Evolutionary conservation across 2,888 invertebrate genomes (phyloP).

Genomic region (Mechanitis messenoides): DNA sequence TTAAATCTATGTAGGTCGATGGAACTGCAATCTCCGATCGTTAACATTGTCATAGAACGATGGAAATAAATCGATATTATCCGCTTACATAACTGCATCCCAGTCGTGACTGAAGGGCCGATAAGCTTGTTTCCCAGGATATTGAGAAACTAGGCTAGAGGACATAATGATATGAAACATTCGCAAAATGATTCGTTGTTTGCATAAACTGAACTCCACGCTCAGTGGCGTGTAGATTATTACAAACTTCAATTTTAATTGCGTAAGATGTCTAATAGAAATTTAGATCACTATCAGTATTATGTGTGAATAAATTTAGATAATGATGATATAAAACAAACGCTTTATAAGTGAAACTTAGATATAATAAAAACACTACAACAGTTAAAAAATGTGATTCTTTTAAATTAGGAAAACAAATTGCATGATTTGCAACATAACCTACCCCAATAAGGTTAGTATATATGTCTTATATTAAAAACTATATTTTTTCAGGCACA

Average conservation of each 20-base stretch:
- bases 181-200: conserved; percentile 56
- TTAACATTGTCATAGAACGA: conserved; percentile 46
- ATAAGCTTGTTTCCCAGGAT: conserved; percentile 53
- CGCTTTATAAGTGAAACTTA: not conserved
- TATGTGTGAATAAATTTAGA: conserved; percentile 13
- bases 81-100: conserved; percentile 59
- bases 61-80: conserved; percentile 53
- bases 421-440: too few relatives aligned
- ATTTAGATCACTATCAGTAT: conserved; percentile 25
- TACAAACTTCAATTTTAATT: conserved; percentile 32
- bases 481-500: conserved; percentile 49
- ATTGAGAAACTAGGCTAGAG: conserved; percentile 51
- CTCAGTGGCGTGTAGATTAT: conserved; percentile 42
- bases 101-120: conserved; percentile 60
- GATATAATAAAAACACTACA: not conserved
- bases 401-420: too few relatives aligned
- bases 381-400: too few relatives aligned
- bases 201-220: conserved; percentile 63
- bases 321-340: conserved; percentile 5
- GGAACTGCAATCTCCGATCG: conserved; percentile 19
- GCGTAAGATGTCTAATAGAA: conserved; percentile 33
- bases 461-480: too few relatives aligned
- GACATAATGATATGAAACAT: conserved; percentile 60
- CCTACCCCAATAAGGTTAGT: too few relatives aligned
- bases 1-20: conserved; percentile 18